Conservation (phyloP, 1,140 invertebrate genomes). For the Drosophila willistoni region DNA sequence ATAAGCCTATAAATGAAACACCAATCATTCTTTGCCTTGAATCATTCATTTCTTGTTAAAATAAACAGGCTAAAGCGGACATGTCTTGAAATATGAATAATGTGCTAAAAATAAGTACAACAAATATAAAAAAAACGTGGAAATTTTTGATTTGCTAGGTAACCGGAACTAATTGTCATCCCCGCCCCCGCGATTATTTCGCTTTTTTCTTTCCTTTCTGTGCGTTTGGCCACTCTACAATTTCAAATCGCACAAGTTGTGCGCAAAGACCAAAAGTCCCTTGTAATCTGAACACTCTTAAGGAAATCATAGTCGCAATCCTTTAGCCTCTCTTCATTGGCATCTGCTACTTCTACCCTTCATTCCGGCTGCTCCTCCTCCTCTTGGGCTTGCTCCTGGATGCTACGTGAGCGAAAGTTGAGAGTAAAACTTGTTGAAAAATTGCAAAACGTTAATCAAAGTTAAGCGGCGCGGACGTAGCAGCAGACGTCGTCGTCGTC, state of each 20-base stretch:
- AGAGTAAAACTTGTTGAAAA: slow-evolving; percentile 76
- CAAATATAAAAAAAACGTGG: not conserved
- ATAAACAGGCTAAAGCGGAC: not conserved
- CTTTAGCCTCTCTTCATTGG: slow-evolving; percentile 40
- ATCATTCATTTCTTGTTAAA: not conserved
- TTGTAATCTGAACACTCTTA: slow-evolving; percentile 65
- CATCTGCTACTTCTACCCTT: slow-evolving; percentile 9
- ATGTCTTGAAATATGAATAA: not conserved
- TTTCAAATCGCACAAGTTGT: slow-evolving; percentile 40
- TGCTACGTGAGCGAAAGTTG: slow-evolving; percentile 57
- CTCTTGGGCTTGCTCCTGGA: slow-evolving; percentile 13
- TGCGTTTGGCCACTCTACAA: slow-evolving; percentile 26
- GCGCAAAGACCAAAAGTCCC: slow-evolving; percentile 52
- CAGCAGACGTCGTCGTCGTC: slow-evolving; percentile 31
- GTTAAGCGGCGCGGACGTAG: slow-evolving; percentile 66
- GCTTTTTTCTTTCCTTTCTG: not conserved
- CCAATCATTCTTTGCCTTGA: not conserved
- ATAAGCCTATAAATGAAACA: no score
- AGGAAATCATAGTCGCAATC: slow-evolving; percentile 66
- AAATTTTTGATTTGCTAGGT: not conserved
- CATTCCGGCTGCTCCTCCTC: not conserved
- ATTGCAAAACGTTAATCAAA: slow-evolving; percentile 80
- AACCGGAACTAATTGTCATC: not conserved
- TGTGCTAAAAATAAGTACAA: not conserved
- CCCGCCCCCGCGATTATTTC: not conserved